Percentiles rank a stretch among this genome's conserved stretches.
Evolutionary conservation across 2,888 invertebrate species (phyloP).

Genomic region (Athalia rosae): DNA sequence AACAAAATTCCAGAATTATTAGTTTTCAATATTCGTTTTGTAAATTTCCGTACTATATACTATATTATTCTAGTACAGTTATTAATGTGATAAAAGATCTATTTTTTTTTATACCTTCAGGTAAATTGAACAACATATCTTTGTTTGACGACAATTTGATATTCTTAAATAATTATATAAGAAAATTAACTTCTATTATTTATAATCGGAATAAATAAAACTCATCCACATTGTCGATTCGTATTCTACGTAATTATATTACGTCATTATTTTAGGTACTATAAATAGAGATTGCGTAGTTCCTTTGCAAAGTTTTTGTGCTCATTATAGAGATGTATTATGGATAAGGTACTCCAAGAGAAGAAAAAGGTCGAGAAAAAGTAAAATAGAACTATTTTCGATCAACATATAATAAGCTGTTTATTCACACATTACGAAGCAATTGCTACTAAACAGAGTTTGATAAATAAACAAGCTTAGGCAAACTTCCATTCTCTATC

Average conservation of each 20-base stretch:
- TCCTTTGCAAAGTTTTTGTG: not conserved
- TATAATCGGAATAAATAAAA: not conserved
- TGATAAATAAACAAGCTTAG: constrained; percentile 68
- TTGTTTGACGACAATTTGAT: too few relatives aligned
- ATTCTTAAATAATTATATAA: not conserved
- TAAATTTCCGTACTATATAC: constrained; percentile 14
- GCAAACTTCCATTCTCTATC: constrained; percentile 83
- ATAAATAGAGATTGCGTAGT: not conserved
- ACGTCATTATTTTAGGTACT: not conserved
- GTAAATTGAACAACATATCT: too few relatives aligned
- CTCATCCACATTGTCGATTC: not conserved
- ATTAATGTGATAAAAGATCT: not conserved
- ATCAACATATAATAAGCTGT: constrained; percentile 34
- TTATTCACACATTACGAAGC: constrained; percentile 34
- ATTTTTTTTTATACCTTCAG: not conserved
- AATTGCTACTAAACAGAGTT: constrained; percentile 28
- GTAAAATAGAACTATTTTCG: not conserved
- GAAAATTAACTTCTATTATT: not conserved
- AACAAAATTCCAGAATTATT: constrained; percentile 21
- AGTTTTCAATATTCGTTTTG: constrained; percentile 35
- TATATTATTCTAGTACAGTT: constrained; percentile 19
- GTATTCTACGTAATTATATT: not conserved
- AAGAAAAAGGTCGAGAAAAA: not conserved
- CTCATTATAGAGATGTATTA: not conserved
- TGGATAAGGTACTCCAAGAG: not conserved